Conservation (phyloP, 2,888 invertebrate species). For the Ernsta delagoae region DNA sequence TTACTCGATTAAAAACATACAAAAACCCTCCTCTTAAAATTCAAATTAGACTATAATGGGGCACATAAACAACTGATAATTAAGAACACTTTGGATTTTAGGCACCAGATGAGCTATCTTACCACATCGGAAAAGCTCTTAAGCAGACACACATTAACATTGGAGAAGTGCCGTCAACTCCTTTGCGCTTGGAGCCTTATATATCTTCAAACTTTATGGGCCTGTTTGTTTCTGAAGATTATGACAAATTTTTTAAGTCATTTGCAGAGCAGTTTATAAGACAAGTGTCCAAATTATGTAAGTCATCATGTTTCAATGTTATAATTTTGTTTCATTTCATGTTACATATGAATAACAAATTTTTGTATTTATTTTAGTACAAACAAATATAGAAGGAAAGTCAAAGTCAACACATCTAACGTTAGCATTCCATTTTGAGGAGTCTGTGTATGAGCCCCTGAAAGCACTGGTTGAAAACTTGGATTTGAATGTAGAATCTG, state of each 20-base stretch:
- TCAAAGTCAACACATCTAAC: slow-evolving; percentile 95
- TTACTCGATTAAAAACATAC: too few relatives aligned
- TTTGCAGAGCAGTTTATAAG: slow-evolving; percentile 92
- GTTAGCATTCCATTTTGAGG: slow-evolving; percentile 94
- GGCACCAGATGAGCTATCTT: slow-evolving; percentile 91
- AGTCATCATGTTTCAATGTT: slow-evolving; percentile 45
- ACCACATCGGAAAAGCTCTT: slow-evolving; percentile 88
- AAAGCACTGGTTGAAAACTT: slow-evolving; percentile 90
- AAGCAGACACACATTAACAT: slow-evolving; percentile 90
- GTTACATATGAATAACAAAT: too few relatives aligned
- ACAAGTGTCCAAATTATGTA: slow-evolving; percentile 90
- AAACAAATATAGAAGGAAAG: slow-evolving; percentile 90
- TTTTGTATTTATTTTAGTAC: slow-evolving; percentile 36
- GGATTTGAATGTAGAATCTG: slow-evolving; percentile 86
- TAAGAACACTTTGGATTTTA: slow-evolving; percentile 50
- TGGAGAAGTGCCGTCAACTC: slow-evolving; percentile 83
- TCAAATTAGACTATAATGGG: neutral
- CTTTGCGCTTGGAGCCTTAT: slow-evolving; percentile 91
- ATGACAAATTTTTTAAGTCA: slow-evolving; percentile 91
- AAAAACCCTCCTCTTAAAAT: too few relatives aligned
- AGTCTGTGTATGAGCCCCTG: slow-evolving; percentile 88
- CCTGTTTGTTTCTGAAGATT: slow-evolving; percentile 92
- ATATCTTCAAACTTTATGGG: slow-evolving; percentile 96
- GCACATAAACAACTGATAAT: too few relatives aligned
- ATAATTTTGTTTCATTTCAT: too few relatives aligned